A percentile compares a stretch with the other conserved stretches of the same genome.
phyloP scores from a whole-genome alignment of 2,113 vertebrate species.

The Dipodomys stephensi region DNA sequence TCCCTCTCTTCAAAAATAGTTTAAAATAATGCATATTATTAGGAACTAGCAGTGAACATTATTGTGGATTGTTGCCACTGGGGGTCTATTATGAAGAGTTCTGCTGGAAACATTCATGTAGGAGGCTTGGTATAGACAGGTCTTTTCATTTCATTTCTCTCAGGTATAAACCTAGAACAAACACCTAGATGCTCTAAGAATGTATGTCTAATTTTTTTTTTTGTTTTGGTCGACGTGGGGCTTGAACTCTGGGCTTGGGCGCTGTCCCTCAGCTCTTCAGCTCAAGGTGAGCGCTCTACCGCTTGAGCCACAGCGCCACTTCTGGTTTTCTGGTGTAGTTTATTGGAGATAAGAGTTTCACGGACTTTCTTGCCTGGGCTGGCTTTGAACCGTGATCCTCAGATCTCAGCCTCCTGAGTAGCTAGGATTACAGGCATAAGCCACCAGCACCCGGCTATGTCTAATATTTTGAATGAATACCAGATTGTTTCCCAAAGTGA shows the following conservation, averaged over 20 bases:
- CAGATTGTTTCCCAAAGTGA: conserved; percentile 23
- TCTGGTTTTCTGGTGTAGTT: no score
- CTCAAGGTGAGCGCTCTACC: no score
- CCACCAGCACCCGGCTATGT: background rate
- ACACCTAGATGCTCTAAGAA: conserved; percentile 14
- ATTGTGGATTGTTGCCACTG: background rate
- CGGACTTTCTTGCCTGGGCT: no score
- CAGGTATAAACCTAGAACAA: background rate
- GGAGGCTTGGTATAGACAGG: background rate
- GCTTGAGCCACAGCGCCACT: no score
- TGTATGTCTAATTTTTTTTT: background rate
- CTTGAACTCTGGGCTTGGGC: no score
- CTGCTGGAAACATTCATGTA: background rate
- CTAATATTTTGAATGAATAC: background rate
- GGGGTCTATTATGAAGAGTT: background rate
- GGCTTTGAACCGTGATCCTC: no score
- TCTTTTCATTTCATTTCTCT: conserved; percentile 10
- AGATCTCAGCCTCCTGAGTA: no score
- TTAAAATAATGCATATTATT: background rate
- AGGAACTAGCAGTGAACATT: background rate
- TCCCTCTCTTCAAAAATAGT: background rate
- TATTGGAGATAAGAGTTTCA: no score
- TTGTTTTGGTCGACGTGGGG: no score
- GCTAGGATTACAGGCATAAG: no score
- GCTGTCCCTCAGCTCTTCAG: no score